Evolutionary conservation across 2,888 invertebrate genomes (phyloP), one percentile per base, ranked within the genome.

Genomic region (Hemithea aestivaria): DNA sequence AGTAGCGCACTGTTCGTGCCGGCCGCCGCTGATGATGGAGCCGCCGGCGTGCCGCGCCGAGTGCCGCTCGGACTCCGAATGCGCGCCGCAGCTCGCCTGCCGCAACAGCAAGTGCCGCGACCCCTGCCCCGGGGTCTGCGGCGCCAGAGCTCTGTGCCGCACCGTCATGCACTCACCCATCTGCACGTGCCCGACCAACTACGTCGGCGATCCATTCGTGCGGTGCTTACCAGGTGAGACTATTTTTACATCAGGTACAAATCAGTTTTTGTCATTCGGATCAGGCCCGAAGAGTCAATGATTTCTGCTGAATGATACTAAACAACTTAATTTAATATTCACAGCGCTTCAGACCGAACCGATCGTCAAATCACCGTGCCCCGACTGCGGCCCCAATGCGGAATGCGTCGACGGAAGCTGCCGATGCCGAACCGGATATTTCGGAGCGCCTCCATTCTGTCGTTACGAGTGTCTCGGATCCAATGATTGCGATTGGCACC

Each of bases 31-130:
- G 70, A 83, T 89, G 29, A 92, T 92, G 16, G 88, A 89, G n/a
- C 94, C 95, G 20, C 94, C 94, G 2, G 90, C 90, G 48, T 95
- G 95, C 65, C 87, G 91, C 47, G 93, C 93, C 0, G 94, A 94
- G 71, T 94, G 94, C 66, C 88, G 91, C 7, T 87, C 89, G 35
- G 93, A 94, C 66, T 83, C 87, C 5, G 92, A 92, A 41, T 93
- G 93, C 58, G 77, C 90, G 1, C 83, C 85, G 12, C 88, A 91
- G 35, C 88, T 88, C 38, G 91, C 92, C 7, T 93, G 93, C 62
- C 88, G 91, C 10, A 87, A 88, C 51, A 89, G 89, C 45, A 91
- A 91, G 56, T 93, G 93, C 60, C 85, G 87, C 40, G 91, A 93
- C 63, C 93, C 93, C 20, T 93, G 95, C 57, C 91, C 91, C 7